A percentile compares a stretch with the other conserved stretches of the same genome.
Conservation (phyloP, 2,113 vertebrate species). For the Oryzias celebensis region DNA sequence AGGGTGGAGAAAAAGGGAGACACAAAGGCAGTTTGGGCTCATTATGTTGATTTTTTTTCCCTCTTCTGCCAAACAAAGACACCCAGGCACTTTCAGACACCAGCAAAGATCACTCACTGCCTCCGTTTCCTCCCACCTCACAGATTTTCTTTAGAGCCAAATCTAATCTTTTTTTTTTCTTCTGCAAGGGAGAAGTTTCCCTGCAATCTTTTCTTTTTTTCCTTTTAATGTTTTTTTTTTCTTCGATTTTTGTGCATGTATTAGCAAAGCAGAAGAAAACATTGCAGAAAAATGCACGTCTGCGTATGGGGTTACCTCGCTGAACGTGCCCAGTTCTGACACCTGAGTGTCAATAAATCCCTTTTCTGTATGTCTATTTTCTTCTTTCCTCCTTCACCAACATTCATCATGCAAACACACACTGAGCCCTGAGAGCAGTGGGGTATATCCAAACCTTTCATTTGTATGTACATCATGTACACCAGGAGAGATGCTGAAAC, state of each 20-base stretch:
- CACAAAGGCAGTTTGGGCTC: conserved; percentile 74
- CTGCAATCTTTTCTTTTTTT: neutral
- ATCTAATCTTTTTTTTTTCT: conserved; percentile 41
- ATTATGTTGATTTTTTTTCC: conserved; percentile 74
- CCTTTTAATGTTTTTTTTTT: conserved; percentile 22
- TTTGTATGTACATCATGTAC: conserved; percentile 74
- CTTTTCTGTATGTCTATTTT: conserved; percentile 31
- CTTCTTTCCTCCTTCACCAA: conserved; percentile 23
- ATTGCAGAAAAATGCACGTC: no score
- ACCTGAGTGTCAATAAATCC: conserved; percentile 55
- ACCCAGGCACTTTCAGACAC: conserved; percentile 57
- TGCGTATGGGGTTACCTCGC: no score
- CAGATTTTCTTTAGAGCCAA: conserved; percentile 32
- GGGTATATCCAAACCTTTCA: conserved; percentile 75
- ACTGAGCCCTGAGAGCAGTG: conserved; percentile 52
- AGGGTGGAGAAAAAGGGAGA: conserved; percentile 55
- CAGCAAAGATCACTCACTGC: conserved; percentile 50
- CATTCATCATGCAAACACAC: conserved; percentile 43
- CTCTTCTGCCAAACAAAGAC: conserved; percentile 71
- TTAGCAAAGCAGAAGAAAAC: no score
- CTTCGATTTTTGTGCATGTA: conserved; percentile 6
- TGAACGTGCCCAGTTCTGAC: conserved; percentile 5
- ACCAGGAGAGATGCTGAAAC: conserved; percentile 56
- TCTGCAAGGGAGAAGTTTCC: conserved; percentile 16
- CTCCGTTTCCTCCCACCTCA: conserved; percentile 39